Conservation (phyloP, 2,888 invertebrate genomes). For the Idaea aversata region DNA sequence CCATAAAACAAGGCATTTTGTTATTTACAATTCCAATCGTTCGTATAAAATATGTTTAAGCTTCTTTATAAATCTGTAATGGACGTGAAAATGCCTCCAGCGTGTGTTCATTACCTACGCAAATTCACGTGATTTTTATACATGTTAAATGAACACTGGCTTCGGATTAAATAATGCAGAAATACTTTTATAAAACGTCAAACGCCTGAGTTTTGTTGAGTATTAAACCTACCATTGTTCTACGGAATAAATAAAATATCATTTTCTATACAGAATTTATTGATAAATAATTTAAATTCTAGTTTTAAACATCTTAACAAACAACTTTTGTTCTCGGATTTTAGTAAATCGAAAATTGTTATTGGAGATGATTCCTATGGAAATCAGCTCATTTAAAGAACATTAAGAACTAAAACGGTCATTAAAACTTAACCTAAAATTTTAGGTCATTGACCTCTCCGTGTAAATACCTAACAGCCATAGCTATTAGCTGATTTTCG, state of each 20-base stretch:
- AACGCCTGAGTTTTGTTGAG: background rate
- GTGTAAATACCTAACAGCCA: too few relatives aligned
- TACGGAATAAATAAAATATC: background rate
- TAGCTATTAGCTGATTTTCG: too few relatives aligned
- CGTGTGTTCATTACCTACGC: slow-evolving; percentile 37
- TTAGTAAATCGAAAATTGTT: too few relatives aligned
- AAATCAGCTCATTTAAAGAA: too few relatives aligned
- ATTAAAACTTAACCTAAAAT: too few relatives aligned
- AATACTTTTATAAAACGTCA: slow-evolving; percentile 4
- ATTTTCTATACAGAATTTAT: background rate
- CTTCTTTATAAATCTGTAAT: slow-evolving; percentile 32
- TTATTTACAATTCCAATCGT: slow-evolving; percentile 4
- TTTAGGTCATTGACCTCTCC: too few relatives aligned
- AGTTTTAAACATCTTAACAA: too few relatives aligned
- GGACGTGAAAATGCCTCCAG: slow-evolving; percentile 34
- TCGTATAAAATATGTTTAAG: slow-evolving; percentile 19
- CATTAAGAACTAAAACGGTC: too few relatives aligned
- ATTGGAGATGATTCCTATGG: too few relatives aligned
- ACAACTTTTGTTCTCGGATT: too few relatives aligned
- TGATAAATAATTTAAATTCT: too few relatives aligned
- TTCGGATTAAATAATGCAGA: slow-evolving; percentile 24
- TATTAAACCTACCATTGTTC: background rate
- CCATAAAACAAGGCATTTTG: background rate
- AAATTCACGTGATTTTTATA: slow-evolving; percentile 32
- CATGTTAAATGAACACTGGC: slow-evolving; percentile 23